Conservation (phyloP, 1,140 invertebrate species). For the Ostrea edulis region DNA sequence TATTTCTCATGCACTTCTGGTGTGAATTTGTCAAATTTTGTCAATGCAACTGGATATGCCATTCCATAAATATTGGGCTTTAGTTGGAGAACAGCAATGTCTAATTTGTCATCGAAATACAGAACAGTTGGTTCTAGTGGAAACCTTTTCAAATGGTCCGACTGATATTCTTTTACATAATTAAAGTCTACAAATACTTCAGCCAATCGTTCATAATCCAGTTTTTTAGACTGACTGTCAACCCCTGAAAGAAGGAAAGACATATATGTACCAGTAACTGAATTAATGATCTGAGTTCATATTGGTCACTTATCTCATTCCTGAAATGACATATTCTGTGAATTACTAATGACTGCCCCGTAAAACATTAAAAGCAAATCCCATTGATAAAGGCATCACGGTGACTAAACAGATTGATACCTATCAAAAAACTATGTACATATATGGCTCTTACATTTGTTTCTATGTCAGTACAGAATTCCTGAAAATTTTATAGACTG, state of each 20-base stretch:
- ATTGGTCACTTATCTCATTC: no score
- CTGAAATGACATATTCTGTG: no score
- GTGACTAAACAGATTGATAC: no score
- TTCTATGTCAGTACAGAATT: no score
- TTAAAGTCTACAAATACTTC: neutral
- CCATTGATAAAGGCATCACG: no score
- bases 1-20: constrained; percentile 22
- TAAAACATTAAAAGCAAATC: no score
- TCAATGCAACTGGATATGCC: constrained; percentile 7
- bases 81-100: constrained; percentile 38
- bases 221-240: neutral
- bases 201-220: neutral
- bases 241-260: neutral
- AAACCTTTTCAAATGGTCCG: neutral
- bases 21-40: constrained; percentile 9
- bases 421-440: no score
- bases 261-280: no score
- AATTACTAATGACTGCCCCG: no score
- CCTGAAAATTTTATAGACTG: no score
- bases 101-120: constrained; percentile 33
- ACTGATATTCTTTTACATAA: neutral
- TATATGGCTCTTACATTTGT: no score
- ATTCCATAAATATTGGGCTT: constrained; percentile 27
- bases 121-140: neutral
- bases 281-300: no score